Base-by-base conservation (phyloP, 2,888 invertebrate genomes). In the Diplolepis rosae region DNA sequence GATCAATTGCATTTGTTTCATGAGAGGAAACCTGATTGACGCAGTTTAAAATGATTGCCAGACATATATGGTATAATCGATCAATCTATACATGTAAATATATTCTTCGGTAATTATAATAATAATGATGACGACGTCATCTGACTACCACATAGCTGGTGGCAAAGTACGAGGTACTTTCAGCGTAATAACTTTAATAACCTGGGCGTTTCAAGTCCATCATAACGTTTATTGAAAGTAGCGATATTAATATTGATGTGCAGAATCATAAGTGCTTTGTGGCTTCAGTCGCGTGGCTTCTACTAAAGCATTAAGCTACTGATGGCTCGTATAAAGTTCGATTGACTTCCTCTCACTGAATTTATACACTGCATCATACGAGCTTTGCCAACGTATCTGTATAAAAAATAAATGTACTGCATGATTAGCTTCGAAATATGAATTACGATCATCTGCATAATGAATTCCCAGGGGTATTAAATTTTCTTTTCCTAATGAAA, bases 41-140 rank as follows among this genome's bases (percentile, higher is more conserved):
- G 69, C 32, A 68, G 35, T 70, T 65, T 76, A 79, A 77, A 75
- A 74, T 68, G 71, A 65, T 76, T 79, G 75, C 76, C 77, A 73
- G 71, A 15, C 35, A 32, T 27, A 52, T 56, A 32, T 13, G 22
- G 18, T 18, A 13, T 56, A 56, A 56, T 35, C 32, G 56, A 56
- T 56, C 32, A 56, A 56, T 35, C 35, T 56, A 3, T 5, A n/a
- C n/a, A n/a, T n/a, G n/a, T n/a, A n/a, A n/a, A n/a, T n/a, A 22
- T 56, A 45, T 13, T 24, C 22, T 2, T 22, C 11, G 3, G 11
- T 56, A 56, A 56, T 56, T 56, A 56, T 56, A 32, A 56, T 56
- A 56, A 35, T 56, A 56, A 35, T 35, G 28, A 3, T 52, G 22
- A 32, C 30, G 22, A 32, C 22, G 13, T 22, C 56, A 56, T 32